These are phyloP conservation scores for Neoascia interrupta DNA, from an alignment of 2,888 invertebrate genomes.

Conservation along the genomic window DNA sequence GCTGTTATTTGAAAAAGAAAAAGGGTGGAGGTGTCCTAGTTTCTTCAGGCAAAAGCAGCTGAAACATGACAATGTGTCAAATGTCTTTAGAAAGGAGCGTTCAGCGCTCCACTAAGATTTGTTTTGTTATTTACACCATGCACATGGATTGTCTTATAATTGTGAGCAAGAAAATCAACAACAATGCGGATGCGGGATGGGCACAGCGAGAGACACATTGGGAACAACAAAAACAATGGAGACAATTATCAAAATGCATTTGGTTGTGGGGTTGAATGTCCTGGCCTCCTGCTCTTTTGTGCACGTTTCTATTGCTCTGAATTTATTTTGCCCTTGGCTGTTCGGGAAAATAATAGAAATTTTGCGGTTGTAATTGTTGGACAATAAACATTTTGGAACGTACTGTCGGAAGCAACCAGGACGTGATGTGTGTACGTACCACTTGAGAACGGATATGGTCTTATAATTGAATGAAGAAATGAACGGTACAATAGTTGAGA, in stretches of 20 bases:
- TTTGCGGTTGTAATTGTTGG: constrained; percentile 7
- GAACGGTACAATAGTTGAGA: too few species aligned
- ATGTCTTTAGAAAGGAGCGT: constrained; percentile 52
- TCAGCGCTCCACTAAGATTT: constrained; percentile 34
- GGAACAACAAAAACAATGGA: constrained; percentile 49
- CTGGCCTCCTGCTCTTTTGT: constrained; percentile 31
- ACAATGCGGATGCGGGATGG: too few species aligned
- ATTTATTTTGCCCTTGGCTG: constrained; percentile 13
- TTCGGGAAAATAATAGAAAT: constrained; percentile 2
- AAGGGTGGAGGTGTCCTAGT: constrained; percentile 45
- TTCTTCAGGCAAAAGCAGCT: constrained; percentile 56
- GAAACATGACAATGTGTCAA: constrained; percentile 62
- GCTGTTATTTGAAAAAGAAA: constrained; percentile 41
- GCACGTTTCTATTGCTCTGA: constrained; percentile 53
- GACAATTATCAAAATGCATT: constrained; percentile 62
- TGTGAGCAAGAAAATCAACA: constrained; percentile 60
- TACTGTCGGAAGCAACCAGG: too few species aligned
- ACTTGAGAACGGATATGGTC: too few species aligned
- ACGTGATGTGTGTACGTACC: too few species aligned
- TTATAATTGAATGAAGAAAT: too few species aligned
- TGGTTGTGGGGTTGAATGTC: constrained; percentile 44
- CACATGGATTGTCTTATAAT: constrained; percentile 29
- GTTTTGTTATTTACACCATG: constrained; percentile 54
- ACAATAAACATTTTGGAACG: background rate
- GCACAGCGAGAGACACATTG: constrained; percentile 21